Evolutionary conservation across 2,888 invertebrate genomes (phyloP).

Genomic region (Heliconius ismenius): DNA sequence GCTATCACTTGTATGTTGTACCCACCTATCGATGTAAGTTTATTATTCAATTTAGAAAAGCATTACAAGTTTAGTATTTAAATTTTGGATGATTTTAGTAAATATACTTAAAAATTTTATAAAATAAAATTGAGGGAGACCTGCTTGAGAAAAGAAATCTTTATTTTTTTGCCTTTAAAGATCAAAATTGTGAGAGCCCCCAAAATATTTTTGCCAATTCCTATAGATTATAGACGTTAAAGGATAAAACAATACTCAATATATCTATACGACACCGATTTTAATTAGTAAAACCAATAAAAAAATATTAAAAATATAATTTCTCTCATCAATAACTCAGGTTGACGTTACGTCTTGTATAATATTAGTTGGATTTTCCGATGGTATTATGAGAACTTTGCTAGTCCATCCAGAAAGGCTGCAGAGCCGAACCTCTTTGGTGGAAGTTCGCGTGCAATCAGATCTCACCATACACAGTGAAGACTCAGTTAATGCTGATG

Average conservation of each 20-base stretch:
- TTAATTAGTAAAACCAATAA: too few relatives aligned
- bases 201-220: too few relatives aligned
- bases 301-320: background rate
- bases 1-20: conserved; percentile 84
- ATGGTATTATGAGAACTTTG: conserved; percentile 85
- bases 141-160: too few relatives aligned
- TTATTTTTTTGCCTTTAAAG: too few relatives aligned
- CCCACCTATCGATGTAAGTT: conserved; percentile 84
- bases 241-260: too few relatives aligned
- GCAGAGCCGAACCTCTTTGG: conserved; percentile 48
- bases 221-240: too few relatives aligned
- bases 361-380: conserved; percentile 85
- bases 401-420: conserved; percentile 65
- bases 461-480: conserved; percentile 69
- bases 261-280: too few relatives aligned
- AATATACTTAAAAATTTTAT: background rate
- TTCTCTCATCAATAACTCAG: conserved; percentile 55
- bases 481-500: conserved; percentile 60
- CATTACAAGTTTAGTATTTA: background rate
- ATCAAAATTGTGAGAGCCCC: too few relatives aligned
- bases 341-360: conserved; percentile 84
- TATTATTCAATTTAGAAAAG: background rate
- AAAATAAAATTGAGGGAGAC: background rate
- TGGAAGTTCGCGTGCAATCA: conserved; percentile 66
- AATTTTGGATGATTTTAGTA: background rate